A percentile compares a stretch with the other conserved stretches of the same genome.
Evolutionary conservation across 2,797 vertebrate species (phyloP).

Genomic region (Helostoma temminkii): DNA sequence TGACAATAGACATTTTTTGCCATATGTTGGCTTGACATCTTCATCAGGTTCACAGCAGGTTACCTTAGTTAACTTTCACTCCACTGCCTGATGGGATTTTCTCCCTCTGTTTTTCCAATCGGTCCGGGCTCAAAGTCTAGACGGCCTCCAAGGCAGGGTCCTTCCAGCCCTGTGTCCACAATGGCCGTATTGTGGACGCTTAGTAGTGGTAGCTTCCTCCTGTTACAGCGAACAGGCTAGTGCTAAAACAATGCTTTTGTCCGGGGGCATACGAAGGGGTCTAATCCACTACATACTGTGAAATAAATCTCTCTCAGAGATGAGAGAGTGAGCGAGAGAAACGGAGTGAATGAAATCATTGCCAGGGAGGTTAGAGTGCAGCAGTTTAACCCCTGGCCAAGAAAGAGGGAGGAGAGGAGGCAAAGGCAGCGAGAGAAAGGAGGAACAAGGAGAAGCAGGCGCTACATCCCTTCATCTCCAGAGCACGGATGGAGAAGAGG

Average conservation of each 20-base stretch:
- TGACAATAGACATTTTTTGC: constrained; percentile 94
- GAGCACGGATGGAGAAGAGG: constrained; percentile 76
- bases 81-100: constrained; percentile 98
- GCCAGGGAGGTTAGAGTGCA: constrained; percentile 93
- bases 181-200: constrained; percentile 90
- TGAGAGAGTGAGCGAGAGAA: constrained; percentile 79
- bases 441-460: constrained; percentile 85
- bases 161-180: constrained; percentile 87
- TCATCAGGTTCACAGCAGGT: constrained; percentile 99
- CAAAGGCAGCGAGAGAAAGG: constrained; percentile 84
- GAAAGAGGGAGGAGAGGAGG: constrained; percentile 83
- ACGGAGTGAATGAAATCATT: constrained; percentile 83
- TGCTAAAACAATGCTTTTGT: constrained; percentile 95
- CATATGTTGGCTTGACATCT: constrained; percentile 98
- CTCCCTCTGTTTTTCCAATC: constrained; percentile 87
- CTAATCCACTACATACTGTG: constrained; percentile 93
- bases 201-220: constrained; percentile 94
- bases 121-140: constrained; percentile 90
- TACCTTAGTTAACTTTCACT: constrained; percentile 98
- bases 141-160: constrained; percentile 84
- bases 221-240: constrained; percentile 83
- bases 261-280: constrained; percentile 84
- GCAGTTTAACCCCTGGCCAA: constrained; percentile 97
- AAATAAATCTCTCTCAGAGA: constrained; percentile 86
- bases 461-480: constrained; percentile 80